These are phyloP conservation scores for Mesoligia furuncula DNA, from an alignment of 2,888 invertebrate genomes.

Conservation along the genomic window DNA sequence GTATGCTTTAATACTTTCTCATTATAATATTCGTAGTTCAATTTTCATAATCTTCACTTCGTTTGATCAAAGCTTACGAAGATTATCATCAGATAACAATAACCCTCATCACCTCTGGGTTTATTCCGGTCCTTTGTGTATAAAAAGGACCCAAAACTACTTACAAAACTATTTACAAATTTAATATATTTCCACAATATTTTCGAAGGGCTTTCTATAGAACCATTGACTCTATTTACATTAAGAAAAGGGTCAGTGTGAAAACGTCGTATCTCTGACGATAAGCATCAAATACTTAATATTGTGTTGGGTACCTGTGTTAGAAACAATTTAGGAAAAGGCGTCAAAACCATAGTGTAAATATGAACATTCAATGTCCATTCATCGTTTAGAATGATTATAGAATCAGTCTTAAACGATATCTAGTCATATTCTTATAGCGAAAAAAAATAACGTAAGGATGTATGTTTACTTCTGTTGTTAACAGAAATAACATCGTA, in stretches of 20 bases:
- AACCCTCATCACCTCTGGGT: neutral
- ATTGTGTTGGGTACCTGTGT: neutral
- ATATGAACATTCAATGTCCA: neutral
- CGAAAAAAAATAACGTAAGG: neutral
- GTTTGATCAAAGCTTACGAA: too few species aligned
- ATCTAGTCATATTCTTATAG: neutral
- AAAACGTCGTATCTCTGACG: slow-evolving; percentile 37
- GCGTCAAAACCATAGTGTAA: neutral
- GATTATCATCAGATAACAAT: neutral
- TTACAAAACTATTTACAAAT: neutral
- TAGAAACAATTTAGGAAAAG: neutral
- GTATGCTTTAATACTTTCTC: too few species aligned
- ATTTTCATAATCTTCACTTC: too few species aligned
- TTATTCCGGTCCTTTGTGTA: too few species aligned
- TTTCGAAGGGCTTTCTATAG: neutral
- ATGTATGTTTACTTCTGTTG: neutral
- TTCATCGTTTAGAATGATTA: neutral
- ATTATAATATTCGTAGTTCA: too few species aligned
- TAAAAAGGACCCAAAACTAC: neutral
- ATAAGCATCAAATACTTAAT: slow-evolving; percentile 57
- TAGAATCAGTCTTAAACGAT: neutral
- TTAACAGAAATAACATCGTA: neutral
- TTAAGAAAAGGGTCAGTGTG: neutral
- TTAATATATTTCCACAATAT: neutral
- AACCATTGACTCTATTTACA: neutral